Evolutionary conservation across 2,797 vertebrate genomes (phyloP), one percentile per base, ranked within the genome.

Genomic region (Peromyscus aztecus): DNA sequence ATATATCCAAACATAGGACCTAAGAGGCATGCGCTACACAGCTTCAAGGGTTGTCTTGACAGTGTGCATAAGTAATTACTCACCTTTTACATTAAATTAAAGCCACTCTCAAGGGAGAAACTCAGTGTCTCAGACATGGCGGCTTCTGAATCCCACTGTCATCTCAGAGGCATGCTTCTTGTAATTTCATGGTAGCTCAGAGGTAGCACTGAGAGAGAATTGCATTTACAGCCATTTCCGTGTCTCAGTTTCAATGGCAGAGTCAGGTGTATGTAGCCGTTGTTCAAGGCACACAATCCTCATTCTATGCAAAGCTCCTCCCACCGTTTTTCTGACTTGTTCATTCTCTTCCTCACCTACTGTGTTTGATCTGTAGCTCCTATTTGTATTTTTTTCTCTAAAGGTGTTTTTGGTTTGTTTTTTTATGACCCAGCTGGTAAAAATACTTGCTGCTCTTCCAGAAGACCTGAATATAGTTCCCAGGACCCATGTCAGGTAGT

Each of bases 321-420:
- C 61, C 37, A 59, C 16, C 12, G 1, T 27, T 73, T 34, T 91
- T 85, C 76, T 49, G 49, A 14, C 46, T 85, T 61, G 6, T 46
- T 83, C 12, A 55, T 80, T 78, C 4, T 49, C 52, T 91, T 55
- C 34, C 77, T 27, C 9, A 2, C 40, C 17, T 46, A 0, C 57
- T 83, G 37, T 80, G 2, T 57, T 86, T 94, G 82, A 91, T 29
- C 1, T 49, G 1, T 67, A 24, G n/a, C 63, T 43, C 37, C 81
- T 94, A 9, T 93, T 78, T 89, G 7, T 61, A n/a, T 94, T 93
- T 81, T 6, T 88, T 92, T 17, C 19, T 80, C 76, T n/a, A 4
- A 10, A 34, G 31, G 46, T 52, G 9, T 21, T 78, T 52, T 37
- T 21, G 17, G 37, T 40, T 52, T 49, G 14, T 31, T 31, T 9